A percentile compares a stretch with the other conserved stretches of the same genome.
phyloP scores from a whole-genome alignment of 2,113 vertebrate species.

The Emydocephalus ijimae region DNA sequence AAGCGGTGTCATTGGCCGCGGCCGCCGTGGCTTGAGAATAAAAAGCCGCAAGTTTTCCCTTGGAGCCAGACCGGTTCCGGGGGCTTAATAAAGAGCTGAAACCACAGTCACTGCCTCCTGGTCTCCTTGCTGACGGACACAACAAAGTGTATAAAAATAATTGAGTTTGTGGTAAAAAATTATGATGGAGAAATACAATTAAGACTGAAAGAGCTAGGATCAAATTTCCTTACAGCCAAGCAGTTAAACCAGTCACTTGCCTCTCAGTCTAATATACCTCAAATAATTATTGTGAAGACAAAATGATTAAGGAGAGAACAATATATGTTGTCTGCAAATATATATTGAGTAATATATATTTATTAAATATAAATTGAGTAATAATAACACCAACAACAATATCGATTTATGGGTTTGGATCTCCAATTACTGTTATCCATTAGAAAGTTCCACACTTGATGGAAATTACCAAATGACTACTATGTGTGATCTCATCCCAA shows the following conservation, averaged over 20 bases:
- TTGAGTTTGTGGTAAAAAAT: background rate
- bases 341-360: background rate
- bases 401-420: background rate
- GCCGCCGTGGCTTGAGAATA: too few species aligned
- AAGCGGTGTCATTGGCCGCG: too few species aligned
- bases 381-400: background rate
- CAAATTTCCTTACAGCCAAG: background rate
- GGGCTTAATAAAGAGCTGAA: too few species aligned
- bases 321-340: background rate
- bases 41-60: too few species aligned
- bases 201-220: background rate
- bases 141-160: background rate
- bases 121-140: too few species aligned
- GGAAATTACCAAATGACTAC: background rate
- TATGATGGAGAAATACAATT: background rate
- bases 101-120: too few species aligned
- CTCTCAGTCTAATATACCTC: background rate
- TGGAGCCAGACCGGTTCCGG: too few species aligned
- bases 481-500: background rate
- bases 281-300: background rate
- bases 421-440: background rate
- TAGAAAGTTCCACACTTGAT: background rate
- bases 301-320: background rate
- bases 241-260: background rate
- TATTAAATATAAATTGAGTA: background rate